A percentile compares a stretch with the other conserved stretches of the same genome.
Evolutionary conservation across 2,888 invertebrate species (phyloP).

Genomic region (Automeris io): DNA sequence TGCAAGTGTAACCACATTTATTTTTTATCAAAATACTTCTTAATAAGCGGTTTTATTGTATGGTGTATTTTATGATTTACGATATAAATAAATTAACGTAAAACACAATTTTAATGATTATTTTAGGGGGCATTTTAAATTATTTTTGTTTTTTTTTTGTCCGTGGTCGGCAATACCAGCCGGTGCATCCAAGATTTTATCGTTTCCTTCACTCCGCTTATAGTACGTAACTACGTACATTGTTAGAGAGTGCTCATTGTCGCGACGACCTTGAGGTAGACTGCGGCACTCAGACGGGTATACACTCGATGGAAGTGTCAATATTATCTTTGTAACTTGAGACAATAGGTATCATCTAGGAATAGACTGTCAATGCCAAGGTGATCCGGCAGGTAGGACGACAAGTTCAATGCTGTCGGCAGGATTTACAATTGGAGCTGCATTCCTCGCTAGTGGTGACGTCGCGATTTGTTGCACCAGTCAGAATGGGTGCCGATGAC

Average conservation of each 20-base stretch:
- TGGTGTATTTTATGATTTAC: too few species aligned
- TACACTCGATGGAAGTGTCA: slow-evolving; percentile 10
- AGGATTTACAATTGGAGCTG: neutral
- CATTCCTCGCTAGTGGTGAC: neutral
- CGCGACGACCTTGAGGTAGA: slow-evolving; percentile 43
- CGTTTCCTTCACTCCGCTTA: slow-evolving; percentile 10
- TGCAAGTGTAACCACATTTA: too few species aligned
- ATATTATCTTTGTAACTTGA: slow-evolving; percentile 10
- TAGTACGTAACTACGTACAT: too few species aligned
- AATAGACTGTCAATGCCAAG: slow-evolving; percentile 30
- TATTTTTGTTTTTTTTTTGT: too few species aligned
- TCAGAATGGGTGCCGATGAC: too few species aligned
- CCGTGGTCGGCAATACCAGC: too few species aligned
- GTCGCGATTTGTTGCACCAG: too few species aligned
- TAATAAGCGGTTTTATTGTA: too few species aligned
- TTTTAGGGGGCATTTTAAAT: too few species aligned
- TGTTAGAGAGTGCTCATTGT: slow-evolving; percentile 37
- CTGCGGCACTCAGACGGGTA: neutral
- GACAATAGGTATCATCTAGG: slow-evolving; percentile 13
- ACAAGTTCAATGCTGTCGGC: slow-evolving; percentile 27
- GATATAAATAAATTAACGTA: too few species aligned
- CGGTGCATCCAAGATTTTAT: slow-evolving; percentile 42
- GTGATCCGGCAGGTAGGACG: slow-evolving; percentile 18
- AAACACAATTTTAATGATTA: too few species aligned
- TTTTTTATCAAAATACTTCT: too few species aligned